Conservation (phyloP, 2,113 vertebrate genomes). For the Chlamydotis undulata region DNA sequence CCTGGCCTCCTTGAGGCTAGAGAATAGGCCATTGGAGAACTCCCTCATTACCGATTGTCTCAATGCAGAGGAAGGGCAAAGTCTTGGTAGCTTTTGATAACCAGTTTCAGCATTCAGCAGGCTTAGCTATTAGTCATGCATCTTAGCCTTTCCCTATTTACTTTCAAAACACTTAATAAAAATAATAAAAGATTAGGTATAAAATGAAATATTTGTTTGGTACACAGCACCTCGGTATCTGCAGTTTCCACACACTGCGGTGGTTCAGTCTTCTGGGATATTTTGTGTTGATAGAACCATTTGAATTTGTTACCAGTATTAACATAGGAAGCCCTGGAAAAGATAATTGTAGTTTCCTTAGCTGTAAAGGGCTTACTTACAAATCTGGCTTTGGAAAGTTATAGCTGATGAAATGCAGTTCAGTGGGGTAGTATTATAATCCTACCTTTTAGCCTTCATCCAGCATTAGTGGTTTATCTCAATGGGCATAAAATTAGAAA, state of each 20-base stretch:
- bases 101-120: slow-evolving; percentile 95
- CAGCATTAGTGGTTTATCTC: slow-evolving; percentile 83
- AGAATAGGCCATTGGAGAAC: slow-evolving; percentile 87
- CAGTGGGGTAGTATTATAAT: slow-evolving; percentile 81
- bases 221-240: slow-evolving; percentile 89
- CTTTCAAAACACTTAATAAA: slow-evolving; percentile 92
- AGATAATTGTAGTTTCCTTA: slow-evolving; percentile 83
- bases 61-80: slow-evolving; percentile 92
- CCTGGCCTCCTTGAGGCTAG: slow-evolving; percentile 89
- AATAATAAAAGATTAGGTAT: slow-evolving; percentile 93
- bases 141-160: slow-evolving; percentile 91
- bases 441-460: slow-evolving; percentile 83
- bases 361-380: slow-evolving; percentile 85
- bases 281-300: slow-evolving; percentile 85
- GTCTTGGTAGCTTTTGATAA: slow-evolving; percentile 96
- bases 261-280: slow-evolving; percentile 87
- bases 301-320: slow-evolving; percentile 88
- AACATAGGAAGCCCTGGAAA: slow-evolving; percentile 83
- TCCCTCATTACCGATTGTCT: slow-evolving; percentile 98
- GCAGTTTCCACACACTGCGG: slow-evolving; percentile 84
- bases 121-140: slow-evolving; percentile 98
- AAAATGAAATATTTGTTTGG: slow-evolving; percentile 88
- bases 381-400: slow-evolving; percentile 86
- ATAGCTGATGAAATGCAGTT: slow-evolving; percentile 84
- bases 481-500: slow-evolving; percentile 87